Evolutionary conservation across 1,140 invertebrate species (phyloP).

Genomic region (Drosophila rufa): DNA sequence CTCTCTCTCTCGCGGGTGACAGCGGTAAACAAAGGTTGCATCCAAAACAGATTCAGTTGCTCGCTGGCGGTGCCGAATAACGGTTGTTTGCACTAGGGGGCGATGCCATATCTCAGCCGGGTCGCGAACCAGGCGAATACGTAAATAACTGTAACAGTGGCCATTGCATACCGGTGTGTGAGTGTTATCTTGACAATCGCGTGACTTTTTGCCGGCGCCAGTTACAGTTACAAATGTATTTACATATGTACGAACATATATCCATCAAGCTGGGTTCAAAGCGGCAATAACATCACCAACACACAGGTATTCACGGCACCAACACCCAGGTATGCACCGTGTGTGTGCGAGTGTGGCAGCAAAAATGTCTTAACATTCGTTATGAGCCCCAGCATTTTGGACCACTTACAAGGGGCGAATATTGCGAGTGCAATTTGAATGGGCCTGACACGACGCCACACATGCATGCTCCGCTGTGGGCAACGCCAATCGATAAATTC

Average conservation of each 20-base stretch:
- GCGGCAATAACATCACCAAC: slow-evolving; percentile 24
- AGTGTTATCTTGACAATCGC: slow-evolving; percentile 58
- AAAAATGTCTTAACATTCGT: slow-evolving; percentile 15
- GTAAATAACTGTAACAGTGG: slow-evolving; percentile 25
- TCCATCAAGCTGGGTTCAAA: slow-evolving; percentile 37
- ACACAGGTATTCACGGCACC: not conserved
- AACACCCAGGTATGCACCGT: slow-evolving; percentile 2
- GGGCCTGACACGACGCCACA: slow-evolving; percentile 28
- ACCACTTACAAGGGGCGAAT: slow-evolving; percentile 28
- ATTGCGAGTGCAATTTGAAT: slow-evolving; percentile 63
- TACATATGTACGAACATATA: slow-evolving; percentile 7
- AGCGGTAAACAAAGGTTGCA: slow-evolving; percentile 48
- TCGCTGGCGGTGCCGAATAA: slow-evolving; percentile 25
- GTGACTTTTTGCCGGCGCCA: slow-evolving; percentile 54
- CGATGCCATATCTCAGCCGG: not conserved
- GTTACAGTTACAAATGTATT: slow-evolving; percentile 1
- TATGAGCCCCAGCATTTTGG: slow-evolving; percentile 22
- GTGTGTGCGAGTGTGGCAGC: slow-evolving; percentile 5
- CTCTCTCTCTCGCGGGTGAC: not conserved
- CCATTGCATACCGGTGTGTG: slow-evolving; percentile 17
- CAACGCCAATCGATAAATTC: slow-evolving; percentile 72
- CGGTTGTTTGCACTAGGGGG: slow-evolving; percentile 23
- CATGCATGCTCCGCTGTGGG: slow-evolving; percentile 31
- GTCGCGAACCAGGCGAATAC: not conserved
- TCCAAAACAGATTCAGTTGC: slow-evolving; percentile 63